Percentiles rank a stretch among this genome's conserved stretches.
phyloP scores from a whole-genome alignment of 1,140 invertebrate genomes.

The Tetragonula clypearis region DNA sequence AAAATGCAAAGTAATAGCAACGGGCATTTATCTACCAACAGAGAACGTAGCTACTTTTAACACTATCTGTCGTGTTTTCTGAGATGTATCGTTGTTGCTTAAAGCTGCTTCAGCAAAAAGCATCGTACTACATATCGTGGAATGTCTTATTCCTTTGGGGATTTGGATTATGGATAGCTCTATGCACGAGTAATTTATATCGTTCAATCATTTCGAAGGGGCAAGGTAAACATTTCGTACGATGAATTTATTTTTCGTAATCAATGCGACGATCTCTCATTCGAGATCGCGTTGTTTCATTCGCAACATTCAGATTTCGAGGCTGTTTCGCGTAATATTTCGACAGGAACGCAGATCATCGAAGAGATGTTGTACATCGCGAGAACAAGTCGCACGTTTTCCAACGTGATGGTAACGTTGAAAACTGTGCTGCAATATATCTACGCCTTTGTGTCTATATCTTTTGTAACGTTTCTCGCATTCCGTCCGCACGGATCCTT shows the following conservation, averaged over 20 bases:
- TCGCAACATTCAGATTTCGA: slow-evolving; percentile 4
- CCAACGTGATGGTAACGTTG: neutral
- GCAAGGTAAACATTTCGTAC: slow-evolving; percentile 5
- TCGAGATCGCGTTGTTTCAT: slow-evolving; percentile 17
- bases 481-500: neutral
- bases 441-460: neutral
- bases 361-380: slow-evolving; percentile 2
- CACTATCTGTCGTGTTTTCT: neutral
- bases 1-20: slow-evolving; percentile 8
- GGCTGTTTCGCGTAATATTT: slow-evolving; percentile 7
- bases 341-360: neutral
- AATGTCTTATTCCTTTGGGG: slow-evolving; percentile 42
- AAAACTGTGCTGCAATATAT: neutral
- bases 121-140: slow-evolving; percentile 41
- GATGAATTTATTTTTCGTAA: neutral
- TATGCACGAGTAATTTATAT: slow-evolving; percentile 42
- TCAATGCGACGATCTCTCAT: neutral
- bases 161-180: slow-evolving; percentile 50
- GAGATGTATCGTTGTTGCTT: slow-evolving; percentile 10
- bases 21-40: neutral
- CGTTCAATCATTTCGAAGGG: neutral
- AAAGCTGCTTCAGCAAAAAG: neutral
- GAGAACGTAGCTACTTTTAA: neutral
- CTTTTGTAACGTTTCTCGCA: neutral
- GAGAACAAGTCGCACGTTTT: neutral